phyloP scores from a whole-genome alignment of 2,797 vertebrate genomes.

The Poecile montanus region DNA sequence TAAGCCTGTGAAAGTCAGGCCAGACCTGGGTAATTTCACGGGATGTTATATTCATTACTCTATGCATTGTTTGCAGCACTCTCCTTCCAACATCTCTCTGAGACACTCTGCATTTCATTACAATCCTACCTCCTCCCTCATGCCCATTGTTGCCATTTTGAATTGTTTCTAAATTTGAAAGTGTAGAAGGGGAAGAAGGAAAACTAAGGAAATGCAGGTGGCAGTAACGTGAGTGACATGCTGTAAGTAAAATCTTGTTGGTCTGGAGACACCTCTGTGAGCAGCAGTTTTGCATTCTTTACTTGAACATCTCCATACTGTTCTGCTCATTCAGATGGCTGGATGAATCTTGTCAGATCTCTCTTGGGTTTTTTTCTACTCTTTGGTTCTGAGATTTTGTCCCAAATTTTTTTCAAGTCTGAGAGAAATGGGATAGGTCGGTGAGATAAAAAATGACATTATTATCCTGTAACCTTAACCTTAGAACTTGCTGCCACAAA shows the following conservation, averaged over 20 bases:
- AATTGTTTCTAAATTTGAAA: conserved; percentile 16
- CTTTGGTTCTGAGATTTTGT: not conserved
- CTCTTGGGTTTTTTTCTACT: not conserved
- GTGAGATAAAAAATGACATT: not conserved
- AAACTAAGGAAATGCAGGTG: not conserved
- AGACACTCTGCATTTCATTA: not conserved
- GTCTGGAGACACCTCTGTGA: not conserved
- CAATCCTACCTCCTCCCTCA: not conserved
- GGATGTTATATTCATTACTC: not conserved
- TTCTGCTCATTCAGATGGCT: not conserved
- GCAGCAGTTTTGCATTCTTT: not conserved
- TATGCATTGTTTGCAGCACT: not conserved
- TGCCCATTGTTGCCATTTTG: not conserved
- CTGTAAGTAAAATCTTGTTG: not conserved
- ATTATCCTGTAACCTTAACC: conserved; percentile 61
- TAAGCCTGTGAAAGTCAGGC: not conserved
- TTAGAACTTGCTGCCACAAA: conserved; percentile 38
- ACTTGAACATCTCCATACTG: not conserved
- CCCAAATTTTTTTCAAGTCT: not conserved
- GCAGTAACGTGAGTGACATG: not conserved
- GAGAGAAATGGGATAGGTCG: not conserved
- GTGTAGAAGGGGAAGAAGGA: not conserved
- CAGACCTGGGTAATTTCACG: not conserved
- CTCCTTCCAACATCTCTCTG: not conserved
- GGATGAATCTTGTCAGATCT: not conserved